Base-by-base conservation (phyloP, 2,888 invertebrate species). In the Ennomos fuscantarius region DNA sequence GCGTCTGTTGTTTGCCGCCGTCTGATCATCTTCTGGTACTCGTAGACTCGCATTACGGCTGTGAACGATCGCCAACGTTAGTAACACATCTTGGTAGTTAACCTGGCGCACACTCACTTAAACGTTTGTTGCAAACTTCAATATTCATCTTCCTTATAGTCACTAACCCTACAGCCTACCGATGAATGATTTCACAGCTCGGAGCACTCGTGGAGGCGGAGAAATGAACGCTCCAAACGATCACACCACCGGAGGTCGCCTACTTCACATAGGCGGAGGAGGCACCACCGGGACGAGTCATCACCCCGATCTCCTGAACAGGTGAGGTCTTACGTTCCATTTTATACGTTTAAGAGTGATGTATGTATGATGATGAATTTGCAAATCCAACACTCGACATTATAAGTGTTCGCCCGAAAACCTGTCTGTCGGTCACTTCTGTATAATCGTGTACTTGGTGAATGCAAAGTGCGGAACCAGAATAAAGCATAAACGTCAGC, bases 161-260 rank as follows among this genome's bases (percentile, higher is more conserved):
- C 84, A 87, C 91, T 90, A 89, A 91, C 91, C 87, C 89, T 91
- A 90, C 76, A 89, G 87, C 84, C 86, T 76, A 84, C 93, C 88
- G 94, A 94, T 86, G 86, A 85, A 84, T 87, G 86, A 90, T 94
- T 94, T 81, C 95, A 93, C 94, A 94, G 94, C 89, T 94, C 94
- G 87, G 94, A 95, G 93, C 95, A 96, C 94, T 93, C 94, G 94
- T 87, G 96, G 95, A 84, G 96, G 94, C 81, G 96, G 93, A 91
- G 96, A 93, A 88, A 96, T 95, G 93, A 96, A 78, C 95, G 97
- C 69, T 97, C 96, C 86, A 97, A 97, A 88, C 94, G 97, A 73
- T 96, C 96, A 78, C 95, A 96, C 84, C 95, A 96, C 70, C 94
- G 97, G 83, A 96, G 97, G 69, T 96, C 96, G 66, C 95, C 95